A percentile compares a stretch with the other conserved stretches of the same genome.
Conservation (phyloP, 2,888 invertebrate species). For the Nymphalis urticae region DNA sequence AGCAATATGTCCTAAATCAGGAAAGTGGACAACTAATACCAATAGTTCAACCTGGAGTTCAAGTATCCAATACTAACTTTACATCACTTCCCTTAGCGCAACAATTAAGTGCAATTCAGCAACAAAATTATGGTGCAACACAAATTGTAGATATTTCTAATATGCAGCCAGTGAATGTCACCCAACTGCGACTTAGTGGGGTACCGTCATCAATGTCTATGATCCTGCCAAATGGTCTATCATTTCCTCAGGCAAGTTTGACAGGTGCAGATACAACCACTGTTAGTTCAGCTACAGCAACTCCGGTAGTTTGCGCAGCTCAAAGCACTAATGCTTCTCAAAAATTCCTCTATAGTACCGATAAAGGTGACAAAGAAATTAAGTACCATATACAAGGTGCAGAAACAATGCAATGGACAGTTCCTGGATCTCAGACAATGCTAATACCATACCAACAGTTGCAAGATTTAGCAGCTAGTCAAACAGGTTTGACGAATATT, state of each 20-base stretch:
- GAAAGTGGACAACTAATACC: constrained; percentile 77
- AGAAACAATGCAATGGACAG: constrained; percentile 72
- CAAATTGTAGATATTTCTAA: constrained; percentile 72
- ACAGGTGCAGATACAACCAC: constrained; percentile 69
- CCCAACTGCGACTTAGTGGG: constrained; percentile 69
- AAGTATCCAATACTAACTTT: constrained; percentile 72
- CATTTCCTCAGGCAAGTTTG: constrained; percentile 70
- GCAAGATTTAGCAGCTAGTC: constrained; percentile 66
- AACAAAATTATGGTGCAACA: constrained; percentile 67
- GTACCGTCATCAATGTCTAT: constrained; percentile 77
- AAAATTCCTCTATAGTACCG: constrained; percentile 72
- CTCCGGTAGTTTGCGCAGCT: constrained; percentile 76
- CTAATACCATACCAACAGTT: constrained; percentile 75
- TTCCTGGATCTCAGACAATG: constrained; percentile 77
- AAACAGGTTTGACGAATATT: constrained; percentile 63
- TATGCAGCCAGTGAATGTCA: constrained; percentile 76
- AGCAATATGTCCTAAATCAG: constrained; percentile 75
- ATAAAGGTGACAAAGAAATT: constrained; percentile 73
- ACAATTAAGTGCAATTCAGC: constrained; percentile 61
- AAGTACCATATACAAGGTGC: constrained; percentile 75
- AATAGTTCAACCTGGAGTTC: constrained; percentile 73
- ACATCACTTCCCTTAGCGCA: constrained; percentile 70
- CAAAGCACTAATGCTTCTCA: constrained; percentile 71
- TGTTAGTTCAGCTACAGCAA: constrained; percentile 69
- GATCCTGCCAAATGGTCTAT: constrained; percentile 70